phyloP scores from a whole-genome alignment of 1,140 invertebrate genomes.

The Drosophila jambulina region DNA sequence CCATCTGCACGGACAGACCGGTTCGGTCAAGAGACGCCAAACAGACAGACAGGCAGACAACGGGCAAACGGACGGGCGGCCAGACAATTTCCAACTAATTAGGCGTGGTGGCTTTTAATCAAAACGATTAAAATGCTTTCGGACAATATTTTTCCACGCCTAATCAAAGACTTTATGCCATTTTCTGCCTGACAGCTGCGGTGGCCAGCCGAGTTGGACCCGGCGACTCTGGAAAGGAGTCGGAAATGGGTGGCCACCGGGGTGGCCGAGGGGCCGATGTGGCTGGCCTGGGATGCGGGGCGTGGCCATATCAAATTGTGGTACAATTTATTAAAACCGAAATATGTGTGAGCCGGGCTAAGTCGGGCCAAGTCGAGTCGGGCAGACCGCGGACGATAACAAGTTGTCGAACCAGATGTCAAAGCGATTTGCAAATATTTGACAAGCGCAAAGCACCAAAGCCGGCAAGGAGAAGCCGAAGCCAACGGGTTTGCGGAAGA shows the following conservation, averaged over 20 bases:
- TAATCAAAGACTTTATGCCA: slow-evolving; percentile 80
- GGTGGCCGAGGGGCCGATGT: slow-evolving; percentile 19
- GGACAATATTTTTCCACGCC: slow-evolving; percentile 83
- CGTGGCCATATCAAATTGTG: slow-evolving; percentile 81
- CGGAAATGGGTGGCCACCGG: slow-evolving; percentile 31
- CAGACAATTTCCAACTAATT: slow-evolving; percentile 75
- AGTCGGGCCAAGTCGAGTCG: slow-evolving; percentile 38
- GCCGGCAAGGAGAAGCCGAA: slow-evolving; percentile 17
- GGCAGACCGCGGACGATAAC: slow-evolving; percentile 66
- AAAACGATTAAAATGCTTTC: slow-evolving; percentile 84
- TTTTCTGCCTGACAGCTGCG: slow-evolving; percentile 80
- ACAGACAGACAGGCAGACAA: not conserved
- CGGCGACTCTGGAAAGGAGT: slow-evolving; percentile 25
- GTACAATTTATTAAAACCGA: slow-evolving; percentile 83
- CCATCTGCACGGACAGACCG: slow-evolving; percentile 47
- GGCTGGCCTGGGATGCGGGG: slow-evolving; percentile 38
- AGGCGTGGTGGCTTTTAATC: slow-evolving; percentile 83
- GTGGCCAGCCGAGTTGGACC: slow-evolving; percentile 36
- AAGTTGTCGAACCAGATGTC: slow-evolving; percentile 84
- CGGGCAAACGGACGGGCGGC: not conserved
- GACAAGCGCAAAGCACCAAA: slow-evolving; percentile 77
- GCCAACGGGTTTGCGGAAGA: slow-evolving; percentile 30
- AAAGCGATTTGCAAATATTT: slow-evolving; percentile 84
- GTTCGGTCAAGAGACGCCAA: slow-evolving; percentile 24
- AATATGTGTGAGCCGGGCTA: slow-evolving; percentile 72